Evolutionary conservation across 2,797 vertebrate genomes (phyloP), one percentile per base, ranked within the genome.

Genomic region (Crocodylus rhombifer): DNA sequence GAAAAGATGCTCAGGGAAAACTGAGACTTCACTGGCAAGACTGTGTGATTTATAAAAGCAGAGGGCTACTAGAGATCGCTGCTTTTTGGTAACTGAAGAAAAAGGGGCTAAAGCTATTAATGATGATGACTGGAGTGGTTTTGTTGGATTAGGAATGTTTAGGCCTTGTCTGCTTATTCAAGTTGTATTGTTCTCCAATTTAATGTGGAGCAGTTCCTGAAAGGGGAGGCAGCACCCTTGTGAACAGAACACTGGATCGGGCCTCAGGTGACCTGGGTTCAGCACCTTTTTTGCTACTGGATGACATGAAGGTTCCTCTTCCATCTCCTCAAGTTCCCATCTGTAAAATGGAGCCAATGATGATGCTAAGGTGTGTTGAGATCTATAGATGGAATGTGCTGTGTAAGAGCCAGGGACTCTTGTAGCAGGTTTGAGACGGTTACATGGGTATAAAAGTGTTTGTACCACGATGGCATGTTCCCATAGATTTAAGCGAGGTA

Each of bases 381-480:
- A 2, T 11, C 42, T 51, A 51, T 51, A 51, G 42, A 5, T 0
- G 0, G 5, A 3, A n/a, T 28, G 36, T 30, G 36, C 3, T 9
- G 56, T 33, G 42, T 51, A 4, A 55, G 13, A 36, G 42, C 15
- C 0, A 2, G 64, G 55, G 26, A 3, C 25, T 42, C 51, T 11
- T 51, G 4, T 58, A 63, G 69, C 4, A 18, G 10, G 57, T 77
- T 80, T 51, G 23, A 20, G 11, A 58, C 11, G 36, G 23, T 17
- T 58, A 87, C 56, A 61, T 2, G 5, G 2, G 21, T 26, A 2
- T 14, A 13, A 30, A 80, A 26, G 23, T 15, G 16, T 61, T 51
- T 16, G 26, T 55, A 10, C 5, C 3, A 1, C n/a, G 73, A 69
- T 15, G 9, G 5, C 7, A 26, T 67, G n/a, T 62, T 78, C 57